Percentiles rank a stretch among this genome's conserved stretches.
These are phyloP conservation scores for Platichthys stellatus DNA, from an alignment of 2,113 vertebrate genomes.

Conservation along the genomic window DNA sequence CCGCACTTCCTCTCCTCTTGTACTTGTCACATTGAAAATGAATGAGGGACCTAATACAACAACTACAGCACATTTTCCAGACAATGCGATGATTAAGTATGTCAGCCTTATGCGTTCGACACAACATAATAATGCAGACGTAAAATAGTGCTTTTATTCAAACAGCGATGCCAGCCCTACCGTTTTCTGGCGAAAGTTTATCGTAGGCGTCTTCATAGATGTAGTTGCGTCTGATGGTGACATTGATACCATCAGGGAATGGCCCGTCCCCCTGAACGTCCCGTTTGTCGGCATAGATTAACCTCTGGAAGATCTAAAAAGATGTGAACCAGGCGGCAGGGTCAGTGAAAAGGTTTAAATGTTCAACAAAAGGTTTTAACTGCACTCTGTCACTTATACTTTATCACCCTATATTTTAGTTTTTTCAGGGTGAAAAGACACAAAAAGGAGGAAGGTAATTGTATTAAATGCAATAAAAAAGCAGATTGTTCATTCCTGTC, in stretches of 20 bases:
- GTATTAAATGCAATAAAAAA: neutral
- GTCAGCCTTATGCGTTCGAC: neutral
- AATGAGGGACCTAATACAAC: slow-evolving; percentile 2
- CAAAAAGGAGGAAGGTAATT: neutral
- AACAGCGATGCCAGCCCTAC: slow-evolving; percentile 67
- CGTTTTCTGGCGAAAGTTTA: slow-evolving; percentile 98
- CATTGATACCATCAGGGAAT: slow-evolving; percentile 94
- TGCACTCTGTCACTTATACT: neutral
- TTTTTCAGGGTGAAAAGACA: neutral
- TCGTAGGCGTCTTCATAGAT: slow-evolving; percentile 99
- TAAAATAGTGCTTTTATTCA: neutral
- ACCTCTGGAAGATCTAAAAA: slow-evolving; percentile 94
- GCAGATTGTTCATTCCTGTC: neutral
- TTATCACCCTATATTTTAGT: neutral
- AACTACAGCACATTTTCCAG: neutral
- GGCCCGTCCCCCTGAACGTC: slow-evolving; percentile 97
- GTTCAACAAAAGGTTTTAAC: slow-evolving; percentile 4
- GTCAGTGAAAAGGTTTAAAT: slow-evolving; percentile 44
- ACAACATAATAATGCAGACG: neutral
- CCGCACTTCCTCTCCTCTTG: neutral
- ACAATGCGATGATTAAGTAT: neutral
- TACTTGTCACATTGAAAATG: neutral
- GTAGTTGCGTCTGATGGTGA: slow-evolving; percentile 97
- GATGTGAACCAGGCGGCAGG: slow-evolving; percentile 13
- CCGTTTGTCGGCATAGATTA: slow-evolving; percentile 97